Conservation (phyloP, 2,888 invertebrate species). For the Lepidochitona cinerea region DNA sequence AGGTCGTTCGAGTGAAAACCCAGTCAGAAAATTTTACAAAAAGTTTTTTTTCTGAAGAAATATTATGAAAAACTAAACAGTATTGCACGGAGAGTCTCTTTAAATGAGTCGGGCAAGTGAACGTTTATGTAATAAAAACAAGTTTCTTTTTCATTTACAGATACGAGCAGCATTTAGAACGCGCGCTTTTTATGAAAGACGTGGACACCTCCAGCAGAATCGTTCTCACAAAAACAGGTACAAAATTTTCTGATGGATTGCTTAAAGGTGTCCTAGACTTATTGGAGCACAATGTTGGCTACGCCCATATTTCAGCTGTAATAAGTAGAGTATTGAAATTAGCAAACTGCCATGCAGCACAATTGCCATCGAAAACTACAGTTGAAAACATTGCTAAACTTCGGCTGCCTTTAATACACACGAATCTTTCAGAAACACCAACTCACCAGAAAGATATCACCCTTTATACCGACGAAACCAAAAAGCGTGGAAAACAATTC, state of each 20-base stretch:
- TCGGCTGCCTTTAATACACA: conserved; percentile 21
- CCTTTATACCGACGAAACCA: conserved; percentile 34
- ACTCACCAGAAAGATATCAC: conserved; percentile 18
- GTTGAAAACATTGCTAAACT: conserved; percentile 28
- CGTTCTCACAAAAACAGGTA: too few relatives aligned
- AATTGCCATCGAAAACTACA: conserved; percentile 23
- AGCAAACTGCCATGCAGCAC: conserved; percentile 21
- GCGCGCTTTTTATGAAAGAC: too few relatives aligned
- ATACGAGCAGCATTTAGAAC: too few relatives aligned
- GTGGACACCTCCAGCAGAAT: too few relatives aligned
- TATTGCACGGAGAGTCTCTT: too few relatives aligned
- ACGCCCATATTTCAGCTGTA: conserved; percentile 27
- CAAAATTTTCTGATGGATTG: neutral
- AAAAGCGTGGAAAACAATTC: conserved; percentile 28
- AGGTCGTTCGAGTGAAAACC: too few relatives aligned
- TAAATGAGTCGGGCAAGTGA: too few relatives aligned
- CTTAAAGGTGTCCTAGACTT: conserved; percentile 31
- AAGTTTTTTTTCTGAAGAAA: too few relatives aligned
- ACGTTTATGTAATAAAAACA: too few relatives aligned
- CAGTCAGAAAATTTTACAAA: too few relatives aligned
- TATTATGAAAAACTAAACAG: too few relatives aligned
- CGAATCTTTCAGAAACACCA: conserved; percentile 14
- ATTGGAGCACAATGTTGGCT: conserved; percentile 27
- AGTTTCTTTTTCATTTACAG: too few relatives aligned
- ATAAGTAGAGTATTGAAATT: conserved; percentile 21